Base-by-base conservation (phyloP, 2,113 vertebrate species). In the Caranx ignobilis region DNA sequence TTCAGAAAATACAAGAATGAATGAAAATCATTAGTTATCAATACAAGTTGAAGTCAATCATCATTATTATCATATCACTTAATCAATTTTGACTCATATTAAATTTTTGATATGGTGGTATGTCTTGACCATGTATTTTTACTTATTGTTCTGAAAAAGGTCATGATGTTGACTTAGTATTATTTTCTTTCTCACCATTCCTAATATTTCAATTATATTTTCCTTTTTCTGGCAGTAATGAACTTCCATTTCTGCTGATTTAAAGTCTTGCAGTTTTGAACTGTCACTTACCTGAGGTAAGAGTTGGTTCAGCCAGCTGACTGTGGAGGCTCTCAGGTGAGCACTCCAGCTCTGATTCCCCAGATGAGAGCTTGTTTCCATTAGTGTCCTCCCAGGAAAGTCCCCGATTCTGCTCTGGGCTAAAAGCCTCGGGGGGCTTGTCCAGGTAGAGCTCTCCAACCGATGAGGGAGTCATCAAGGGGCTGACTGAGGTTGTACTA, bases 251-350 rank as follows among this genome's bases (percentile, higher is more conserved):
- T 2, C 19, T 50, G 48, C 12, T 3, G 0, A 15, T 16, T 37
- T 13, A 43, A 66, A 35, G 12, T 21, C 18, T 45, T 65, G 8
- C 13, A 10, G 21, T 19, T 48, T 64, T 26, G 3, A 4, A 47
- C 61, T 59, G 52, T 74, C 3, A 86, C 88, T 35, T 59, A 95
- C 95, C 95, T 93, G 94, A 94, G 86, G 91, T 94, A 81, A 92
- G 89, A 69, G 85, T 89, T 81, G 92, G 87, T 66, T 95, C 95
- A 16, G 87, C 72, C 87, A 91, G 82, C 71, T 94, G 93, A 87
- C 91, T 93, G 26, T 93, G 91, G 71, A 93, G 87, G 71, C 90
- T 92, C 72, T 91, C 89, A 1, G 92, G 87, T 11, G 84, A 63
- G 26, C 75, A 91, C 92, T 96, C 93, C 11, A 86, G 68, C 2